Base-by-base conservation (phyloP, 2,797 vertebrate genomes). In the Takifugu ocellatus region DNA sequence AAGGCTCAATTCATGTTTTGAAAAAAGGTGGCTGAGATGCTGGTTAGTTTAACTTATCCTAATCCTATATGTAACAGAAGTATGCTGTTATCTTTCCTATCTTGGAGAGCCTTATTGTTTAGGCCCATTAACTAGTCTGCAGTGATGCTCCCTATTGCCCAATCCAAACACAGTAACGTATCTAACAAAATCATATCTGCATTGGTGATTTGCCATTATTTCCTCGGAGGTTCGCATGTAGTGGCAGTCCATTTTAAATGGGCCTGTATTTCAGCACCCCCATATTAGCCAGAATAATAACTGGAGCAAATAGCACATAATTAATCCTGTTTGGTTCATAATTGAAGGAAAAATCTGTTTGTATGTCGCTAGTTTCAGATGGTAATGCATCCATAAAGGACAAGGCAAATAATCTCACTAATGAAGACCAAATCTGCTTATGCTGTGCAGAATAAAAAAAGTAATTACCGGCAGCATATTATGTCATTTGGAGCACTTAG, bases 401-500 rank as follows among this genome's bases (percentile, higher is more conserved):
- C 86, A 79, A 77, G 79, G 73, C 70, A 17, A 74, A 87, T 88
- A 80, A 89, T 88, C 85, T 84, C 71, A 29, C 84, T 84, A 84
- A 88, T 87, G 82, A 89, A 84, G 81, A 80, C 58, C 70, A 73
- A 84, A 81, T 87, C 76, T 82, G 70, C 75, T 87, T 83, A 78
- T 85, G 81, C 81, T 82, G 72, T 53, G 65, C 66, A 78, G 77
- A 85, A 84, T 84, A 6, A 81, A 81, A 81, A 81, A 87, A 87
- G 84, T 85, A 75, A 86, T 87, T 87, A 88, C 79, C 58, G 80
- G 58, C 83, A 80, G 75, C 78, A 75, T 79, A 80, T 86, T 87
- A 73, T 86, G 83, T 88, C 84, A 87, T 85, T 85, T 80, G 69
- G 81, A 83, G 86, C 81, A 86, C 86, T 89, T 87, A 79, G 75